Evolutionary conservation across 2,888 invertebrate genomes (phyloP).

Genomic region (Pyrrhia umbra): DNA sequence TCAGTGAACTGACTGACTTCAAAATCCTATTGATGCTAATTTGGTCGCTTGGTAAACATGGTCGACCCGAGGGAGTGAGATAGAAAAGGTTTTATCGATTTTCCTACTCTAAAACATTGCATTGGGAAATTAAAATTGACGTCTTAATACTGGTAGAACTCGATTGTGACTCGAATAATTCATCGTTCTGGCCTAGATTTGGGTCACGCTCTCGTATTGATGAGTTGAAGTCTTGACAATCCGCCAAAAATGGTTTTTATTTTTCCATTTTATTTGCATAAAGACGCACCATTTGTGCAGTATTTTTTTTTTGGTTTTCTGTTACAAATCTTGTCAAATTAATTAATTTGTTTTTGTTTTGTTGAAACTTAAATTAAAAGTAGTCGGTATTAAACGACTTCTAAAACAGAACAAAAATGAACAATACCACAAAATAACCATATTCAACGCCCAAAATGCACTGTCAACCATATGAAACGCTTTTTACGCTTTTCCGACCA

Average conservation of each 20-base stretch:
- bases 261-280: constrained; percentile 12
- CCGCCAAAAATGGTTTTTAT: constrained; percentile 26
- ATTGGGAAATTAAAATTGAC: constrained; percentile 70
- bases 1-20: constrained; percentile 56
- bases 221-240: constrained; percentile 24
- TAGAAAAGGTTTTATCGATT: constrained; percentile 65
- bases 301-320: too few relatives aligned
- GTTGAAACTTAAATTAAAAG: neutral
- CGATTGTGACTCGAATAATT: constrained; percentile 55
- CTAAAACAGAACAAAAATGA: constrained; percentile 27
- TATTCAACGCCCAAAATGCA: constrained; percentile 39
- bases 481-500: constrained; percentile 54
- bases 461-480: constrained; percentile 54
- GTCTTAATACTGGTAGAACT: constrained; percentile 53
- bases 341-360: neutral
- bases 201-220: constrained; percentile 43
- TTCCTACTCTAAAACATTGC: constrained; percentile 60
- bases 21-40: constrained; percentile 67
- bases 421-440: constrained; percentile 34
- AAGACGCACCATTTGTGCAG: neutral
- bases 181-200: constrained; percentile 48
- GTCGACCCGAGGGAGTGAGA: constrained; percentile 63
- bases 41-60: constrained; percentile 65
- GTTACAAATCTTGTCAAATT: neutral
- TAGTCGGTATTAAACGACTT: neutral